A percentile compares a stretch with the other conserved stretches of the same genome.
These are phyloP conservation scores for Micrasema longulum DNA, from an alignment of 1,140 invertebrate species.

Conservation along the genomic window DNA sequence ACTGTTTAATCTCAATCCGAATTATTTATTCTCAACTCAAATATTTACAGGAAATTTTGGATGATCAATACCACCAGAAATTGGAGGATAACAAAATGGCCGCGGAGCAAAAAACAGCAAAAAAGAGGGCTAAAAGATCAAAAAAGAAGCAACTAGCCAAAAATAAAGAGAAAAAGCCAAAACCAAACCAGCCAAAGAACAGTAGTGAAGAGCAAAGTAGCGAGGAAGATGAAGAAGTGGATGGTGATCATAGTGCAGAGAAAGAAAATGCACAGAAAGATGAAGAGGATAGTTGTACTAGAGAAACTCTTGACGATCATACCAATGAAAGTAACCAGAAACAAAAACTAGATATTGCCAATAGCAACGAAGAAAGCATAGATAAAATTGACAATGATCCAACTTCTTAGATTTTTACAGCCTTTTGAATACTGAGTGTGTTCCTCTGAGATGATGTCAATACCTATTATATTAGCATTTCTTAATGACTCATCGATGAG, in stretches of 20 bases:
- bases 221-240: slow-evolving; percentile 55
- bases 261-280: slow-evolving; percentile 34
- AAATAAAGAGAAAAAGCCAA: slow-evolving; percentile 68
- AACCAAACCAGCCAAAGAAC: slow-evolving; percentile 57
- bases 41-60: slow-evolving; percentile 77
- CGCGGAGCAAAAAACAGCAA: slow-evolving; percentile 85
- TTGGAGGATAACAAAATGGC: slow-evolving; percentile 82
- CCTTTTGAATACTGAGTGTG: too few species aligned
- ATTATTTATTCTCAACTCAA: too few species aligned
- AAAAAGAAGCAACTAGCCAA: slow-evolving; percentile 79
- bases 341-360: too few species aligned
- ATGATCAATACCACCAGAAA: slow-evolving; percentile 85
- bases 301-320: background rate
- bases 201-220: slow-evolving; percentile 57
- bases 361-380: too few species aligned
- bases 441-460: too few species aligned
- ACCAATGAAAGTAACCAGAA: too few species aligned
- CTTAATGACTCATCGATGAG: too few species aligned
- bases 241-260: slow-evolving; percentile 47
- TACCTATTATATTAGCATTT: too few species aligned
- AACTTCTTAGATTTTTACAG: too few species aligned
- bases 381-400: too few species aligned
- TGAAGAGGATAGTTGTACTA: background rate
- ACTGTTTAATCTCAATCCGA: too few species aligned
- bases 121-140: slow-evolving; percentile 85